Base-by-base conservation (phyloP, 2,113 vertebrate species). In the Erinaceus europaeus region DNA sequence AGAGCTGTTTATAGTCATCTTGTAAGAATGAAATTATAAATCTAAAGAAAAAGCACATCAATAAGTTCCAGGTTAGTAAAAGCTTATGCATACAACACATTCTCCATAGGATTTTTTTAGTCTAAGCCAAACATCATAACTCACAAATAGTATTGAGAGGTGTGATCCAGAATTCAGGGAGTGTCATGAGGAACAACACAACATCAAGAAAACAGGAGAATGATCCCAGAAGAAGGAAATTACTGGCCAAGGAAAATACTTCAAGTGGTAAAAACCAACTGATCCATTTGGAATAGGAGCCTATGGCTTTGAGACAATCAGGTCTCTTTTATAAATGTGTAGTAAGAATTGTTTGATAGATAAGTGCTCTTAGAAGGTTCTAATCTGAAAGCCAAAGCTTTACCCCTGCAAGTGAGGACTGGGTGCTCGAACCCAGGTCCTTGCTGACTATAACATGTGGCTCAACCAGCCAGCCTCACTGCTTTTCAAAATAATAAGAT, bases 21-120 rank as follows among this genome's bases (percentile, higher is more conserved):
- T 73, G 80, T 55, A 46, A 88, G 10, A 32, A 25, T 82, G n/a
- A 73, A 84, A 67, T 86, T 72, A 73, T 50, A 67, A 88, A 32
- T 53, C 40, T 79, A 27, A 86, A 36, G 23, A 61, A 6, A 86
- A 69, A 64, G 42, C 36, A 21, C 62, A 52, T 34, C 57, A 83
- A 72, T 84, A 79, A 52, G 8, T 32, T 2, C n/a, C n/a, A 40
- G 46, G 55, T 27, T 72, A 84, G 59, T 74, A 72, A 71, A 82
- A 78, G 5, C 12, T 46, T 64, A 67, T 78, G 27, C 34, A 73
- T 20, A 53, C 27, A 77, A 3, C 3, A 14, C 27, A 52, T 79
- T 50, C 65, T 86, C 82, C 48, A 53, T 40, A 79, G 38, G 75
- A 46, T 53, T 29, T 53, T 29, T 74, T 86, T 40, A 64, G 11